Conservation (phyloP, 1,140 invertebrate genomes). For the Drosophila miranda region DNA sequence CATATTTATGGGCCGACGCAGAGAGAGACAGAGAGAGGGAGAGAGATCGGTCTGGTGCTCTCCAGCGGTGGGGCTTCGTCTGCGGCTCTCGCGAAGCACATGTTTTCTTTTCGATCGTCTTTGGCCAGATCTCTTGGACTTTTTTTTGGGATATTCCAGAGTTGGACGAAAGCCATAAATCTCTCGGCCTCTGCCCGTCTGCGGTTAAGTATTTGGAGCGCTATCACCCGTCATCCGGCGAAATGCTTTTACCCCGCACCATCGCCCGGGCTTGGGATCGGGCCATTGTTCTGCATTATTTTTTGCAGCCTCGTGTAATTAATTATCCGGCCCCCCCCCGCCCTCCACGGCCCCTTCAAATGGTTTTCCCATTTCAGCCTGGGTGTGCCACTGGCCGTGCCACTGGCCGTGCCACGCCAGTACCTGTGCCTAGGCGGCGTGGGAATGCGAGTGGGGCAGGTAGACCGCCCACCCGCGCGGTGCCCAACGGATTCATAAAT, state of each 20-base stretch:
- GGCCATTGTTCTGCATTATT: constrained; percentile 71
- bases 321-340: constrained; percentile 34
- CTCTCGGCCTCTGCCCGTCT: constrained; percentile 20
- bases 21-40: constrained; percentile 7
- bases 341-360: constrained; percentile 12
- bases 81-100: constrained; percentile 48
- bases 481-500: constrained; percentile 10
- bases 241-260: constrained; percentile 61
- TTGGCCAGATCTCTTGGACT: background rate
- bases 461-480: constrained; percentile 30
- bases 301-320: constrained; percentile 62
- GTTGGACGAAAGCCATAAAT: constrained; percentile 62
- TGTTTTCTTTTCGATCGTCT: constrained; percentile 58
- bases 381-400: constrained; percentile 22
- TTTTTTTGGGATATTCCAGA: constrained; percentile 63
- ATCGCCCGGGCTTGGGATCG: constrained; percentile 8
- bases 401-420: too few species aligned
- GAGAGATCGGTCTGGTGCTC: background rate
- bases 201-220: constrained; percentile 22
- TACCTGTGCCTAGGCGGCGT: background rate
- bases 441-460: constrained; percentile 23
- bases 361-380: constrained; percentile 22
- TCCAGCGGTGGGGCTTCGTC: constrained; percentile 2
- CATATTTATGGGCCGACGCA: constrained; percentile 54
- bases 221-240: constrained; percentile 30